These are phyloP conservation scores for Branchinecta lynchi DNA, from an alignment of 1,140 invertebrate genomes.

Conservation along the genomic window DNA sequence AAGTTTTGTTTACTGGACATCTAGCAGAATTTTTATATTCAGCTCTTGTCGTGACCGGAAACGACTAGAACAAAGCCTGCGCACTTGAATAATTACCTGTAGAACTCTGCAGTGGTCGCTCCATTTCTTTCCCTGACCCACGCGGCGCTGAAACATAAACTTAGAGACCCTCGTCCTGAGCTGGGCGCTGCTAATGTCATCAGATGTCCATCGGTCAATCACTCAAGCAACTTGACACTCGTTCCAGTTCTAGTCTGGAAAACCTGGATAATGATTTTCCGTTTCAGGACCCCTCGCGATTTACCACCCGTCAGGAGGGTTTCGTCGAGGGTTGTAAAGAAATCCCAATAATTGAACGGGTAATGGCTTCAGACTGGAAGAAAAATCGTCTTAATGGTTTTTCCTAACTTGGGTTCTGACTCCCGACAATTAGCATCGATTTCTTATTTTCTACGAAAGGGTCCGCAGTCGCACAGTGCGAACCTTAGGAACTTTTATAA, in stretches of 20 bases:
- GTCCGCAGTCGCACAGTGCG: background rate
- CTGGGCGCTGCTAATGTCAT: background rate
- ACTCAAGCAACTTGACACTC: background rate
- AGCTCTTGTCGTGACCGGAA: too few relatives aligned
- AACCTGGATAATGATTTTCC: slow-evolving; percentile 1
- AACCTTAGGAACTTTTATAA: background rate
- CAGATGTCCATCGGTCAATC: background rate
- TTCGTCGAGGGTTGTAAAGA: background rate
- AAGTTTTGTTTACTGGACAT: too few relatives aligned
- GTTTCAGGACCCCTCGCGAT: background rate
- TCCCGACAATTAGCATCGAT: background rate
- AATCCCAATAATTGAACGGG: background rate
- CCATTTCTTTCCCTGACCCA: too few relatives aligned
- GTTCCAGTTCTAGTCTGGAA: slow-evolving; percentile 6
- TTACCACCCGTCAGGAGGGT: background rate
- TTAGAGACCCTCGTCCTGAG: too few relatives aligned
- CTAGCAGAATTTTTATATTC: too few relatives aligned
- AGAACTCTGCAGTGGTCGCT: too few relatives aligned
- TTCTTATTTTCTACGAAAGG: background rate
- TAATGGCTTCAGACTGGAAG: background rate
- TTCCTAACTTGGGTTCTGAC: background rate
- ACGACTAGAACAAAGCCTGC: too few relatives aligned
- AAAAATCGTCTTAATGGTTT: background rate
- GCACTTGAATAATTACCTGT: too few relatives aligned
- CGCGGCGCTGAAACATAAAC: too few relatives aligned